These are phyloP conservation scores for Athene noctua DNA, from an alignment of 2,113 vertebrate genomes.

Conservation along the genomic window DNA sequence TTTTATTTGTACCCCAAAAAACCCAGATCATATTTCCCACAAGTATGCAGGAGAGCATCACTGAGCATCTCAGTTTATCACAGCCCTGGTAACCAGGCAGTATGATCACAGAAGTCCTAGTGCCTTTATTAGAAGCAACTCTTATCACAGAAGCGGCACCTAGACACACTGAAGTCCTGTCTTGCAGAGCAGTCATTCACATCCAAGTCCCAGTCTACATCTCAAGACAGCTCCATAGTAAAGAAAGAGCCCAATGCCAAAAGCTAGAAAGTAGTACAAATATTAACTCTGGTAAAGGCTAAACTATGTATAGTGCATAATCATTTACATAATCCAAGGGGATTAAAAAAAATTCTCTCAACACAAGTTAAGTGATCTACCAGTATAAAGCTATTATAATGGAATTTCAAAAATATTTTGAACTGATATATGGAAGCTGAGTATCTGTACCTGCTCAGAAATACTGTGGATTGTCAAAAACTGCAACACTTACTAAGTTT, in stretches of 20 bases:
- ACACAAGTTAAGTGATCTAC: background rate
- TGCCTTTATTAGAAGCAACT: background rate
- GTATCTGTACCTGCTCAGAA: background rate
- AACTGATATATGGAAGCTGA: background rate
- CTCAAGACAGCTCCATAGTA: background rate
- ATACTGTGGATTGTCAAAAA: background rate
- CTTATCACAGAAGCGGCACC: background rate
- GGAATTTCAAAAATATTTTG: background rate
- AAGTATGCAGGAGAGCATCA: background rate
- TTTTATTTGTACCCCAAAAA: background rate
- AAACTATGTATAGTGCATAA: background rate
- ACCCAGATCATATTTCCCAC: fast-evolving
- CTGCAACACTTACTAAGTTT: background rate
- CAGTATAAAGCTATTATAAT: background rate
- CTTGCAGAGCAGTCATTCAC: background rate
- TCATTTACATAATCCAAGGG: background rate
- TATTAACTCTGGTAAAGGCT: background rate
- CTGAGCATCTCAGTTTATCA: background rate
- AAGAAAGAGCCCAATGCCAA: background rate
- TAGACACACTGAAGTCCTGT: background rate
- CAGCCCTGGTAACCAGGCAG: background rate
- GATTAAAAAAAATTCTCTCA: background rate
- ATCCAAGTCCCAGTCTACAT: background rate
- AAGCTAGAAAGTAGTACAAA: background rate
- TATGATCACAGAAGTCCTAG: background rate